Conservation (phyloP, 2,113 vertebrate genomes). For the Hippocampus guttulatus region DNA sequence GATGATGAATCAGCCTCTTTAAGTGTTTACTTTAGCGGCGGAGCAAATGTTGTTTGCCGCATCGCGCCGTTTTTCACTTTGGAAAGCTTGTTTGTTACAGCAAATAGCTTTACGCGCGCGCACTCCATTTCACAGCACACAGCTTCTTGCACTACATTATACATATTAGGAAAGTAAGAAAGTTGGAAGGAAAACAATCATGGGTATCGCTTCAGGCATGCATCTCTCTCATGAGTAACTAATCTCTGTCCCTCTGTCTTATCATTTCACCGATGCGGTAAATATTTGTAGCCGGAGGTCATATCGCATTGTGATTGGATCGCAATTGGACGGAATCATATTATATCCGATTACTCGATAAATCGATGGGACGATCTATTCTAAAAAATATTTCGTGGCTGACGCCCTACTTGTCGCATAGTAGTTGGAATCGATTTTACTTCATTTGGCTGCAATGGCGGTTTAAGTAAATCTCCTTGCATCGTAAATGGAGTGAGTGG, state of each 20-base stretch:
- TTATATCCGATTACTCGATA: too few species aligned
- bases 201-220: background rate
- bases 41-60: background rate
- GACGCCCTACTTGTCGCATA: too few species aligned
- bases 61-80: background rate
- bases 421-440: too few species aligned
- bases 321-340: background rate
- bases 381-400: too few species aligned
- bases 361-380: too few species aligned
- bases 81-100: background rate
- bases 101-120: background rate
- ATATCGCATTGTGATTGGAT: background rate
- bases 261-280: background rate
- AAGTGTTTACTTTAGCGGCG: background rate
- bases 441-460: too few species aligned
- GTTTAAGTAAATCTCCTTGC: too few species aligned
- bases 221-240: background rate
- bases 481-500: too few species aligned
- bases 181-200: background rate
- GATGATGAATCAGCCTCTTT: constrained; percentile 1
- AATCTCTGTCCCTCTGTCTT: background rate
- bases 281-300: background rate
- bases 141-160: background rate
- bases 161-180: background rate
- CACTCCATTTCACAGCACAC: background rate